These are phyloP conservation scores for Eurytoma adleriae DNA, from an alignment of 2,888 invertebrate species.

Conservation along the genomic window DNA sequence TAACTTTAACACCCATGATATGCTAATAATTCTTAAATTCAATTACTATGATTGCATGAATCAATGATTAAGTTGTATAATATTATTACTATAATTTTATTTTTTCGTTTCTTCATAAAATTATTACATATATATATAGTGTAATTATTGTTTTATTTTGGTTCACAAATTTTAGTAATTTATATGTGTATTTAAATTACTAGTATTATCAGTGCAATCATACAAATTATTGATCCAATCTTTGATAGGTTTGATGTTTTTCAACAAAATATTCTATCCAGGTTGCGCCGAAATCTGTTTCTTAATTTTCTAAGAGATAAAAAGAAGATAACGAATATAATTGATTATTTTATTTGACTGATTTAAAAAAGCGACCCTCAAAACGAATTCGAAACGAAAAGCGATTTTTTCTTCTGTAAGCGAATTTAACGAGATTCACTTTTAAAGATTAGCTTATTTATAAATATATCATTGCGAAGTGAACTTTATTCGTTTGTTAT, in stretches of 20 bases:
- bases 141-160: slow-evolving; percentile 7
- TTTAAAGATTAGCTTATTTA: slow-evolving; percentile 34
- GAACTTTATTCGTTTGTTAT: slow-evolving; percentile 47
- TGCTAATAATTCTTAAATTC: too few relatives aligned
- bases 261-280: slow-evolving; percentile 51
- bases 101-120: not conserved
- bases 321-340: slow-evolving; percentile 43
- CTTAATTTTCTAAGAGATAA: slow-evolving; percentile 55
- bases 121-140: not conserved
- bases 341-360: slow-evolving; percentile 50
- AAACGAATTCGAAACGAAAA: slow-evolving; percentile 45
- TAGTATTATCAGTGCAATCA: not conserved
- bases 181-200: not conserved
- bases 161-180: slow-evolving; percentile 1
- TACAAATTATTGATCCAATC: not conserved
- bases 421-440: slow-evolving; percentile 41
- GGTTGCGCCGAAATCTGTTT: slow-evolving; percentile 50
- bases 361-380: slow-evolving; percentile 37
- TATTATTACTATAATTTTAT: too few relatives aligned
- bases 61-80: too few relatives aligned
- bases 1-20: too few relatives aligned
- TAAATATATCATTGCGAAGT: slow-evolving; percentile 40
- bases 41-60: too few relatives aligned
- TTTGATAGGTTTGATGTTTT: not conserved
- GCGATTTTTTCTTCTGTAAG: slow-evolving; percentile 39